Percentiles rank a stretch among this genome's conserved stretches.
phyloP scores from a whole-genome alignment of 1,140 invertebrate species.

The Popillia japonica region DNA sequence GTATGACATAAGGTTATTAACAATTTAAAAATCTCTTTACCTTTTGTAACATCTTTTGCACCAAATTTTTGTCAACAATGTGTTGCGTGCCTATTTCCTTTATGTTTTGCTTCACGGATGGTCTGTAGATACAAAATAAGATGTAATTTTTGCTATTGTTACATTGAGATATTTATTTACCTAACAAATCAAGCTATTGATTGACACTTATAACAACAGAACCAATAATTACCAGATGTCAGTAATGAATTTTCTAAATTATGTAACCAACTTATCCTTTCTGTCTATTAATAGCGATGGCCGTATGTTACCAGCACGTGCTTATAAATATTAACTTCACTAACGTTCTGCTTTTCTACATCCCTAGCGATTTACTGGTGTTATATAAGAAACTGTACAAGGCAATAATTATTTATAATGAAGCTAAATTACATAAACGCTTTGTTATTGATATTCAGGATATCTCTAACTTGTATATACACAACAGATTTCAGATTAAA shows the following conservation, averaged over 20 bases:
- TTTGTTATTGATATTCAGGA: conserved; percentile 14
- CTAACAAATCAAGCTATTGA: too few species aligned
- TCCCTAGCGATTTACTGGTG: neutral
- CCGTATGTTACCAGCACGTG: conserved; percentile 20
- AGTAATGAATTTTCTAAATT: conserved; percentile 16
- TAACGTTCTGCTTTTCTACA: neutral
- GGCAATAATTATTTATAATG: conserved; percentile 17
- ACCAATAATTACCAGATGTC: neutral
- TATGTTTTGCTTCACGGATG: too few species aligned
- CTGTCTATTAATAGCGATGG: neutral
- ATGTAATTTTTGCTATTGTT: too few species aligned
- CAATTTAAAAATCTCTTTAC: too few species aligned
- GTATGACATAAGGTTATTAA: too few species aligned
- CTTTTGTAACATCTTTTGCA: too few species aligned
- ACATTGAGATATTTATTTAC: too few species aligned
- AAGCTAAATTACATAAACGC: neutral
- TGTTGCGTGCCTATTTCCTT: too few species aligned
- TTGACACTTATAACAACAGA: neutral
- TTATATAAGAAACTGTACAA: conserved; percentile 8
- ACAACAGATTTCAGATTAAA: neutral
- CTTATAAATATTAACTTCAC: conserved; percentile 11
- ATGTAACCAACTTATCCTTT: conserved; percentile 3
- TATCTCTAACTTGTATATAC: neutral
- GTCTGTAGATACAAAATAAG: too few species aligned
- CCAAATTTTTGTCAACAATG: too few species aligned